These are phyloP conservation scores for Vicugna pacos DNA, from an alignment of 2,113 vertebrate genomes.

Conservation along the genomic window DNA sequence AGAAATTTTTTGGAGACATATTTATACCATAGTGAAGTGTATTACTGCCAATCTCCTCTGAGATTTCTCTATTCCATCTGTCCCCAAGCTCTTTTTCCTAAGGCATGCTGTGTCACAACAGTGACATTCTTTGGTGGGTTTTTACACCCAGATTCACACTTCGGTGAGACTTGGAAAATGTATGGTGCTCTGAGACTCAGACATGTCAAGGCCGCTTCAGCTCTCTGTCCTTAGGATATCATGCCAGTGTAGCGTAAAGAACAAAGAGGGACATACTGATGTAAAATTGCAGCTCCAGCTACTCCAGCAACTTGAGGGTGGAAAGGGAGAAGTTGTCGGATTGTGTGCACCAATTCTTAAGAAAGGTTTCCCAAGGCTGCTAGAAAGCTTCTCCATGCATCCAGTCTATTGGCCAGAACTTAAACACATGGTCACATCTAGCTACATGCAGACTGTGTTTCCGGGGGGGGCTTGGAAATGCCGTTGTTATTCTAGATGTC, in stretches of 20 bases:
- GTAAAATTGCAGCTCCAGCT: background rate
- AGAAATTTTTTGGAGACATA: background rate
- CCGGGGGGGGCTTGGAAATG: accelerated
- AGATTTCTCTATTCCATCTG: background rate
- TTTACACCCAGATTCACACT: background rate
- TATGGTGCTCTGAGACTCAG: background rate
- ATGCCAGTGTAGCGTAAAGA: background rate
- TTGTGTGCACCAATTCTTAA: background rate
- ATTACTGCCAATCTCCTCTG: background rate
- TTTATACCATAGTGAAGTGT: background rate
- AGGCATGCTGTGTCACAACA: background rate
- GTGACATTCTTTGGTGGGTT: background rate
- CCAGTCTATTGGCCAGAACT: background rate
- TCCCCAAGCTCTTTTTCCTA: background rate
- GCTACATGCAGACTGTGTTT: background rate
- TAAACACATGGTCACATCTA: background rate
- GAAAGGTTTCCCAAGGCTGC: no score
- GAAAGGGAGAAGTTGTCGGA: background rate
- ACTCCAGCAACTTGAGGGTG: background rate
- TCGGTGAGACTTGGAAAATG: no score
- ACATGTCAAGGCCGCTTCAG: background rate
- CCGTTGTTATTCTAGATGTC: background rate
- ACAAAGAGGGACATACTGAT: background rate
- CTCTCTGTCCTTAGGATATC: background rate
- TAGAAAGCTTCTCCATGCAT: background rate